phyloP scores from a whole-genome alignment of 2,797 vertebrate species.

The Melanotaenia nigrans region DNA sequence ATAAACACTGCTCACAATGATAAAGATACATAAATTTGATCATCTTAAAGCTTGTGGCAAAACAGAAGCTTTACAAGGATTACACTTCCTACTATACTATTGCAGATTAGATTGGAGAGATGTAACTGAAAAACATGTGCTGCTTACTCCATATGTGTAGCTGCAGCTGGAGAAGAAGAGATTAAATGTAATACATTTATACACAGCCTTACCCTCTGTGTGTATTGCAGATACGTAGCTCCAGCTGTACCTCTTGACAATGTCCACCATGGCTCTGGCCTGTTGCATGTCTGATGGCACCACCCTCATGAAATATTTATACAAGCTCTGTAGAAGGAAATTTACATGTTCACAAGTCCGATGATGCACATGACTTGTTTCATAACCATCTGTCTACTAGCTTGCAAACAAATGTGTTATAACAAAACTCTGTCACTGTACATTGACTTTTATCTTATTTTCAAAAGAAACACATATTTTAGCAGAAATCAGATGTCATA shows the following conservation, averaged over 20 bases:
- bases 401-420: slow-evolving; percentile 13
- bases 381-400: slow-evolving; percentile 7
- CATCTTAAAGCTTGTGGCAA: too few relatives aligned
- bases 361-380: neutral
- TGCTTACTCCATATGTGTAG: neutral
- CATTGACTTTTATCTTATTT: slow-evolving; percentile 1
- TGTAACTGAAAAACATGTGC: too few relatives aligned
- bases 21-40: too few relatives aligned
- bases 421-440: neutral
- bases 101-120: too few relatives aligned
- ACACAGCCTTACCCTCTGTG: slow-evolving; percentile 91
- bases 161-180: neutral
- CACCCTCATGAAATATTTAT: slow-evolving; percentile 99
- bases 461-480: neutral
- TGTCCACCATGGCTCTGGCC: slow-evolving; percentile 98
- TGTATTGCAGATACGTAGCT: slow-evolving; percentile 98
- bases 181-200: neutral
- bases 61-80: too few relatives aligned
- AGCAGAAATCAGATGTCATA: too few relatives aligned
- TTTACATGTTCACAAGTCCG: slow-evolving; percentile 32
- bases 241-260: slow-evolving; percentile 98
- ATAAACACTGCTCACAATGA: too few relatives aligned
- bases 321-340: slow-evolving; percentile 82
- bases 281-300: slow-evolving; percentile 98
- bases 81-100: too few relatives aligned